phyloP scores from a whole-genome alignment of 2,888 invertebrate species.

The Dynastes tityus region DNA sequence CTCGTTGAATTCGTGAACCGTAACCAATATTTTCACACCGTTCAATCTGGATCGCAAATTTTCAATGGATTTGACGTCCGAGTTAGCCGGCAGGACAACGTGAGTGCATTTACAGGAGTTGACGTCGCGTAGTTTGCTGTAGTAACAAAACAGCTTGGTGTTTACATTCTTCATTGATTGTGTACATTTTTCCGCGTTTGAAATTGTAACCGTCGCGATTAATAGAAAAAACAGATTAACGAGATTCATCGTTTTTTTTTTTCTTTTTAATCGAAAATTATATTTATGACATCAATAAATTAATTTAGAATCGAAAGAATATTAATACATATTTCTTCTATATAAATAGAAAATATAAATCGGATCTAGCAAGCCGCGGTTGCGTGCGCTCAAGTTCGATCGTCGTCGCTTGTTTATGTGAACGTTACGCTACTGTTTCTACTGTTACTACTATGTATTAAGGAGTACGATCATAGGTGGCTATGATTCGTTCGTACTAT shows the following conservation, averaged over 20 bases:
- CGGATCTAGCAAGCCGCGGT: not conserved
- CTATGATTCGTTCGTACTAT: not conserved
- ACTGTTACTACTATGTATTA: not conserved
- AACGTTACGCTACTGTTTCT: not conserved
- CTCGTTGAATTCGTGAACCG: slow-evolving; percentile 75
- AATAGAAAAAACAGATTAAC: slow-evolving; percentile 43
- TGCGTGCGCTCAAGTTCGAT: not conserved
- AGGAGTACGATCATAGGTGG: slow-evolving; percentile 6
- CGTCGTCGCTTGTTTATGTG: not conserved
- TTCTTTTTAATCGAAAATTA: not conserved
- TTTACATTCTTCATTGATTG: slow-evolving; percentile 59
- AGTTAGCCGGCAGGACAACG: slow-evolving; percentile 64
- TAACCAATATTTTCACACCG: slow-evolving; percentile 73
- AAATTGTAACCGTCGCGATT: slow-evolving; percentile 52
- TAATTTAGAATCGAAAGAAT: not conserved
- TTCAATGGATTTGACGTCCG: slow-evolving; percentile 67
- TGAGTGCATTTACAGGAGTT: slow-evolving; percentile 67
- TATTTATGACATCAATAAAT: not conserved
- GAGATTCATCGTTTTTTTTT: slow-evolving; percentile 22
- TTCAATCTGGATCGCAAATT: slow-evolving; percentile 72
- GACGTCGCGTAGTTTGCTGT: slow-evolving; percentile 63
- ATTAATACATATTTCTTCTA: slow-evolving; percentile 8
- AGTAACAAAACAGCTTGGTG: slow-evolving; percentile 68
- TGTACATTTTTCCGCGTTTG: slow-evolving; percentile 60
- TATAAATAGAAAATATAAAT: not conserved